These are phyloP conservation scores for Epinotia brunnichana DNA, from an alignment of 2,888 invertebrate genomes.

Conservation along the genomic window DNA sequence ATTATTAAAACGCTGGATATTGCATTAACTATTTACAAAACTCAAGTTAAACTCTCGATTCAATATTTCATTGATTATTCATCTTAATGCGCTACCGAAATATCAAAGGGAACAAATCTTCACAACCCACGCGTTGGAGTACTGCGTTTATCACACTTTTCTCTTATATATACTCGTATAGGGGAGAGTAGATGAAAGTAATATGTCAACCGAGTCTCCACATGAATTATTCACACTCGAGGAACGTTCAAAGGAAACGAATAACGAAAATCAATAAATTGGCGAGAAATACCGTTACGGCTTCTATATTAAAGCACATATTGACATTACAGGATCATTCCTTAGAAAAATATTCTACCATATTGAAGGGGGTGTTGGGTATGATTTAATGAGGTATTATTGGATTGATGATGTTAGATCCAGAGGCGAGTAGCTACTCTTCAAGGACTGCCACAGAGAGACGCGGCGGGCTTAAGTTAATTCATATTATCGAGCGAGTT, in stretches of 20 bases:
- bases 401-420: not conserved
- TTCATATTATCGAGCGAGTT: constrained; percentile 33
- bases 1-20: not conserved
- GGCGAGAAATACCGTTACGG: constrained; percentile 33
- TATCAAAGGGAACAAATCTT: constrained; percentile 48
- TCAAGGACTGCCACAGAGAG: constrained; percentile 11
- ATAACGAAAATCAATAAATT: constrained; percentile 54
- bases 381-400: not conserved
- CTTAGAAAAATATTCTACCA: not conserved
- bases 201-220: constrained; percentile 65
- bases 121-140: constrained; percentile 50
- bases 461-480: constrained; percentile 7
- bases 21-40: not conserved
- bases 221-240: constrained; percentile 72
- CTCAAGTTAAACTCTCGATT: not conserved
- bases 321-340: constrained; percentile 13
- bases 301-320: constrained; percentile 19
- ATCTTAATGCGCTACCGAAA: constrained; percentile 21
- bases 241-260: constrained; percentile 62
- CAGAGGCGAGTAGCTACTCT: not conserved
- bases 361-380: not conserved
- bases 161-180: constrained; percentile 53
- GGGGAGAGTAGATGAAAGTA: constrained; percentile 61
- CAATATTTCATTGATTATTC: constrained; percentile 4
- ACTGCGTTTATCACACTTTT: constrained; percentile 55